Evolutionary conservation across 1,140 invertebrate species (phyloP).

Genomic region (Neuroterus valhalla): DNA sequence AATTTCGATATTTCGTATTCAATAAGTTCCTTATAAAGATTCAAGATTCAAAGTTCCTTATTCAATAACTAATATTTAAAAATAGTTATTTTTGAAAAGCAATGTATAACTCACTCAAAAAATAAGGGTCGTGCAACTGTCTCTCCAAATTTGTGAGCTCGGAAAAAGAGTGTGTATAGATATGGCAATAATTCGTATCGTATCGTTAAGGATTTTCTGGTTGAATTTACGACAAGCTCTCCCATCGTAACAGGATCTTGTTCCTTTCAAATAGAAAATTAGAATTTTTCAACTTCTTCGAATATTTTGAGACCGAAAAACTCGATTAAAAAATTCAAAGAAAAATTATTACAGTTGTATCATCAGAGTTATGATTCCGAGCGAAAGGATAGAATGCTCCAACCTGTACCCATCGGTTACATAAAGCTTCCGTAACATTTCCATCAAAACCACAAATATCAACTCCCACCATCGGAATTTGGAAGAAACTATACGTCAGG

Average conservation of each 20-base stretch:
- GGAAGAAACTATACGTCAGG: constrained; percentile 88
- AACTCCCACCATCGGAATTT: constrained; percentile 89
- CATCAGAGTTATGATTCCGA: constrained; percentile 88
- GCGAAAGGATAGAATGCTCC: constrained; percentile 93
- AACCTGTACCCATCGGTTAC: constrained; percentile 87
- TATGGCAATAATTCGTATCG: constrained; percentile 88
- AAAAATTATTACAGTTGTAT: constrained; percentile 78
- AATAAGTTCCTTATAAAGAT: too few relatives aligned
- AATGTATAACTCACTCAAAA: constrained; percentile 80
- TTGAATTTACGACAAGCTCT: constrained; percentile 79
- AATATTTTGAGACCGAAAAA: neutral
- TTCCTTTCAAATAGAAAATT: constrained; percentile 74
- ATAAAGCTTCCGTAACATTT: constrained; percentile 84
- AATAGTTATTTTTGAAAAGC: neutral
- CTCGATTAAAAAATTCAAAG: constrained; percentile 26
- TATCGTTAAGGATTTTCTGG: constrained; percentile 78
- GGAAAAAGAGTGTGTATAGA: constrained; percentile 87
- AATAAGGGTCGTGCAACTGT: constrained; percentile 88
- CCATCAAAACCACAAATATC: constrained; percentile 93
- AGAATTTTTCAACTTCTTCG: constrained; percentile 35
- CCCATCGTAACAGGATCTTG: constrained; percentile 88
- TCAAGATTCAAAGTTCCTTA: too few relatives aligned
- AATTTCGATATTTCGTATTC: constrained; percentile 38
- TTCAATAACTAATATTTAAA: constrained; percentile 31
- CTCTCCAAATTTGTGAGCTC: constrained; percentile 81